Evolutionary conservation across 2,888 invertebrate species (phyloP).

Genomic region (Pimpla rufipes): DNA sequence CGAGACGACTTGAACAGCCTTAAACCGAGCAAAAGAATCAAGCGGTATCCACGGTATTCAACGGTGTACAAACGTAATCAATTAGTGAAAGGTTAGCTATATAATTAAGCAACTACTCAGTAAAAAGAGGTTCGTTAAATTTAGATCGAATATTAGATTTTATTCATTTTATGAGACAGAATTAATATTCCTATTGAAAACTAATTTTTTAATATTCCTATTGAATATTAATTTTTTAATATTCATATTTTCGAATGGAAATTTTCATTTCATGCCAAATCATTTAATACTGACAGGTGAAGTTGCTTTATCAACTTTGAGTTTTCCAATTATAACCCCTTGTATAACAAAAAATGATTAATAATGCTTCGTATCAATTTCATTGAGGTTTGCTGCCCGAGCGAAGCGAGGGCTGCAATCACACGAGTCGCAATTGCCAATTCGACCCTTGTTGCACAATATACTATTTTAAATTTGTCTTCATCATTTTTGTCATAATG

Average conservation of each 20-base stretch:
- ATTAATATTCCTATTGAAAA: neutral
- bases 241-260: no score
- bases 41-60: constrained; percentile 34
- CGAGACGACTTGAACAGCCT: constrained; percentile 38
- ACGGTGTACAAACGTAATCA: constrained; percentile 2
- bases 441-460: no score
- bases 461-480: no score
- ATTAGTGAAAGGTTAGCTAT: constrained; percentile 28
- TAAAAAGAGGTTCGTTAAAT: neutral
- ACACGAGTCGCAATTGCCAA: no score
- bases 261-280: neutral
- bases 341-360: neutral
- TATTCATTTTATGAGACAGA: neutral
- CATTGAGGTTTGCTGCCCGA: no score
- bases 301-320: neutral
- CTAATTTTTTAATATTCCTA: no score
- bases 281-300: neutral
- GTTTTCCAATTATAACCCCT: neutral
- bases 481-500: no score
- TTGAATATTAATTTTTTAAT: no score
- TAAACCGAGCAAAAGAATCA: constrained; percentile 6
- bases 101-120: neutral
- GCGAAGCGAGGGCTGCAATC: no score
- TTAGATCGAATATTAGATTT: neutral
- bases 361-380: no score